Conservation (phyloP, 35 echinoderm and acorn worm genomes). For the Hemicentrotus pulcherrimus region DNA sequence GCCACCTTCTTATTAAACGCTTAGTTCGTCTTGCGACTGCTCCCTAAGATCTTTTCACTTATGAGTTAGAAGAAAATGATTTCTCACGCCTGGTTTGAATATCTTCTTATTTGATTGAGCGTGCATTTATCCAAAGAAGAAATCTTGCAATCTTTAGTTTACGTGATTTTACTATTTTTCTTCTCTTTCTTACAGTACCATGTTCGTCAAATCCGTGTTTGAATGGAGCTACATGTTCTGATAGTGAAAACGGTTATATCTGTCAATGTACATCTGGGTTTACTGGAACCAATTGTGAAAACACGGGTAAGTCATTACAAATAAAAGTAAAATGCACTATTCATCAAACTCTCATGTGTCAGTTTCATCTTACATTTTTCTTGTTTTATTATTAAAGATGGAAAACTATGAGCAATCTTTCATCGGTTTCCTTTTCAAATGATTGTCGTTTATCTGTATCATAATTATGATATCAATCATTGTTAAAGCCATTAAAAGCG, state of each 20-base stretch:
- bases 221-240: background rate
- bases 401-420: no score
- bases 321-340: no score
- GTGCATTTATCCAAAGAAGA: background rate
- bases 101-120: background rate
- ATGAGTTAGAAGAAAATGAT: no score
- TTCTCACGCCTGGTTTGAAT: background rate
- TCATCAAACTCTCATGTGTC: no score
- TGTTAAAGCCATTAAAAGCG: no score
- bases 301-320: background rate
- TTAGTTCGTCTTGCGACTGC: background rate
- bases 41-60: no score
- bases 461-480: no score
- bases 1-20: background rate
- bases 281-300: background rate
- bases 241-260: background rate
- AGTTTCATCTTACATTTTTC: no score
- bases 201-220: slow-evolving; percentile 7
- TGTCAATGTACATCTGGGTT: background rate
- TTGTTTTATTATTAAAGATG: no score
- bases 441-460: no score
- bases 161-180: background rate
- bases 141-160: background rate
- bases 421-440: no score
- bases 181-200: background rate